These are phyloP conservation scores for Bubo blakistoni DNA, from an alignment of 2,113 vertebrate genomes.

Conservation along the genomic window DNA sequence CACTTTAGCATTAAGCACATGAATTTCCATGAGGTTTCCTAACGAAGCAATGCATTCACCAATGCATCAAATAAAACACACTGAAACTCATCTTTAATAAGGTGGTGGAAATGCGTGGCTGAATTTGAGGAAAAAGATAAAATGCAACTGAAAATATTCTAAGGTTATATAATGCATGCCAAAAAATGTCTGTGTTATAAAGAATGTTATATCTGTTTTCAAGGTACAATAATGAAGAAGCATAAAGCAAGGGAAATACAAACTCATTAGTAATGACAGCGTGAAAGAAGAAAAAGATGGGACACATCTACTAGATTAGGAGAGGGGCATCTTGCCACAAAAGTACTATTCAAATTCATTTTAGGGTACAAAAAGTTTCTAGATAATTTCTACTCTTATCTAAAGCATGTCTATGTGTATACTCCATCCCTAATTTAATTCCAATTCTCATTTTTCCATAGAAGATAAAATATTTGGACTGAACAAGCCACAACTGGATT, in stretches of 20 bases:
- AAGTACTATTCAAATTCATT: neutral
- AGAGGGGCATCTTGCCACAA: neutral
- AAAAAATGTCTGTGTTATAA: neutral
- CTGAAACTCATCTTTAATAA: constrained; percentile 45
- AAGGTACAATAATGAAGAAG: neutral
- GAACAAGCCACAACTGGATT: neutral
- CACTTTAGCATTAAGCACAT: constrained; percentile 64
- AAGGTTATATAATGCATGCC: fast-evolving
- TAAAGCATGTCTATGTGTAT: neutral
- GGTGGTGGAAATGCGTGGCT: neutral
- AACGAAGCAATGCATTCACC: constrained; percentile 30
- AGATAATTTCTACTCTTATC: neutral
- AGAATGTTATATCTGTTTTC: neutral
- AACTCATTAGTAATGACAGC: neutral
- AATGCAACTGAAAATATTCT: neutral
- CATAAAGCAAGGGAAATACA: neutral
- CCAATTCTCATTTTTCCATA: neutral
- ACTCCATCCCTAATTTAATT: neutral
- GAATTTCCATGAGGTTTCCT: constrained; percentile 71
- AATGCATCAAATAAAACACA: constrained; percentile 25
- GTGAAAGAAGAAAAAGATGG: neutral
- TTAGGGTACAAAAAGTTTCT: neutral
- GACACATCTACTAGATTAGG: neutral
- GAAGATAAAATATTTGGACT: neutral
- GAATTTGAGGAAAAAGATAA: neutral